phyloP scores from a whole-genome alignment of 2,113 vertebrate genomes.

The Trichechus manatus region DNA sequence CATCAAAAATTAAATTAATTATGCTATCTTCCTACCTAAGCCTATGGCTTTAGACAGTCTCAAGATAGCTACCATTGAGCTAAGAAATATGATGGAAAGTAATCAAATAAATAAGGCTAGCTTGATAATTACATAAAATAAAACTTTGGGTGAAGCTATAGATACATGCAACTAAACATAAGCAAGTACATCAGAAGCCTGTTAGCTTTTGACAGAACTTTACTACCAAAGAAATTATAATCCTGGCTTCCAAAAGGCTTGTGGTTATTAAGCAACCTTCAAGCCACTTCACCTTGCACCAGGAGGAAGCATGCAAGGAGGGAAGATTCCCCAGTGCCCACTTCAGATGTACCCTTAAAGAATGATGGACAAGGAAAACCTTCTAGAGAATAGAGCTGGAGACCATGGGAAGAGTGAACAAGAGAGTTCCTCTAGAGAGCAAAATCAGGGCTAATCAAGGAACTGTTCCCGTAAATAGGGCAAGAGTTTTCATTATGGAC shows the following conservation, averaged over 20 bases:
- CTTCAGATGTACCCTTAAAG: neutral
- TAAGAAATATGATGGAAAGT: neutral
- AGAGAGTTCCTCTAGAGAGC: neutral
- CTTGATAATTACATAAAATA: neutral
- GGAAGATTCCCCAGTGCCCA: neutral
- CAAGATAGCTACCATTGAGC: neutral
- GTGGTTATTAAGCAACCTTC: neutral
- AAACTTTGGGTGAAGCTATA: neutral
- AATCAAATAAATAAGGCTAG: neutral
- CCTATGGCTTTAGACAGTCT: neutral
- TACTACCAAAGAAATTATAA: neutral
- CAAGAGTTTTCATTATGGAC: neutral
- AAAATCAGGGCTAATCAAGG: neutral
- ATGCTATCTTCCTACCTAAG: neutral
- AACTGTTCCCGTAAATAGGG: too few species aligned
- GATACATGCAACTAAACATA: neutral
- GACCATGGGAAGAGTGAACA: neutral
- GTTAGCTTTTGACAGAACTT: neutral
- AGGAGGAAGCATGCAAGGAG: constrained; percentile 32
- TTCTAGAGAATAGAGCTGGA: neutral
- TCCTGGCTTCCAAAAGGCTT: neutral
- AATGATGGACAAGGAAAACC: neutral
- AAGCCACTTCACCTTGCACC: neutral
- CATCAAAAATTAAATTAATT: neutral
- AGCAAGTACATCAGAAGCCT: neutral